phyloP scores from a whole-genome alignment of 2,113 vertebrate genomes.

The Centropus unirufus region DNA sequence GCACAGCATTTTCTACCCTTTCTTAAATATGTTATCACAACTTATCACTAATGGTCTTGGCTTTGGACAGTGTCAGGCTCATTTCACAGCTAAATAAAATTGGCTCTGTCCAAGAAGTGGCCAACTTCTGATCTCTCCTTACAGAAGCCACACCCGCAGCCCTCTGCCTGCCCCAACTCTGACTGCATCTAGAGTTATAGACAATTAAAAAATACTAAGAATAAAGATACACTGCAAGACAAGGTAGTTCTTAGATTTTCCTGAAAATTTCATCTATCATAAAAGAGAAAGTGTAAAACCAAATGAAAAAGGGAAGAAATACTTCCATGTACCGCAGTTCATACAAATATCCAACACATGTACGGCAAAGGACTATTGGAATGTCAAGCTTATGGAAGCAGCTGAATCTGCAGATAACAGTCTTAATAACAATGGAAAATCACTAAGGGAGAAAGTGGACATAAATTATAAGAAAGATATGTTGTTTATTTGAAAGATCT shows the following conservation, averaged over 20 bases:
- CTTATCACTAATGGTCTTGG: background rate
- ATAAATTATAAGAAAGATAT: background rate
- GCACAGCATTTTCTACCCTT: background rate
- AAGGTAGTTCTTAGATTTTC: background rate
- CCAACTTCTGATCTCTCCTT: background rate
- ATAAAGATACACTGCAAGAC: background rate
- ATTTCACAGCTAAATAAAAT: background rate
- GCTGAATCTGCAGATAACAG: background rate
- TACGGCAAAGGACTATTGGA: background rate
- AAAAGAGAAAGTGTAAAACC: background rate
- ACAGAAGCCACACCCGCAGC: background rate
- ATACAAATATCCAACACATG: background rate
- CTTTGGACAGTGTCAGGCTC: background rate
- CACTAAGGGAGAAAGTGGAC: background rate
- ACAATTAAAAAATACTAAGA: background rate
- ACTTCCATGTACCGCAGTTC: background rate
- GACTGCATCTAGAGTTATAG: background rate
- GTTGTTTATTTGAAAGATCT: background rate
- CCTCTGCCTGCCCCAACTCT: accelerated
- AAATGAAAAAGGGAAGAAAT: background rate
- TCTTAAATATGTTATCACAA: background rate
- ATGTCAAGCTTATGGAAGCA: background rate
- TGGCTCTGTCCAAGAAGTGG: background rate
- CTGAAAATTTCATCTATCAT: background rate
- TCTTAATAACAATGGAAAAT: background rate